Conservation (phyloP, 2,888 invertebrate genomes). For the Temnothorax unifasciatus region DNA sequence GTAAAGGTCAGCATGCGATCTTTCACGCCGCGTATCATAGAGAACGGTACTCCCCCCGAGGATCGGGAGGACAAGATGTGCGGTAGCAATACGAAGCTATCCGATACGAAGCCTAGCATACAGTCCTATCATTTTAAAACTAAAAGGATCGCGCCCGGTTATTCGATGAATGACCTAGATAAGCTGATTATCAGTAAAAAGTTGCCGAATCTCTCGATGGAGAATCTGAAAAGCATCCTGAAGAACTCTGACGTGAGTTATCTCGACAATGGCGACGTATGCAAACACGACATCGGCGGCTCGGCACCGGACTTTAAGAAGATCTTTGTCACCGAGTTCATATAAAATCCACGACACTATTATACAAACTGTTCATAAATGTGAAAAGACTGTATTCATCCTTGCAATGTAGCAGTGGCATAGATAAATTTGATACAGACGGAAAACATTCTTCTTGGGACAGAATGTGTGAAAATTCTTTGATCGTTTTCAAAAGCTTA, state of each 20-base stretch:
- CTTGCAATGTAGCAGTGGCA: conserved; percentile 4
- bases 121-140: conserved; percentile 82
- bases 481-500: neutral
- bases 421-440: neutral
- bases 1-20: conserved; percentile 83
- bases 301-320: conserved; percentile 88
- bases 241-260: conserved; percentile 84
- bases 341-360: conserved; percentile 74
- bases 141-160: conserved; percentile 80
- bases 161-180: conserved; percentile 86
- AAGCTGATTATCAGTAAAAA: conserved; percentile 74
- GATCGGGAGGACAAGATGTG: conserved; percentile 57
- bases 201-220: conserved; percentile 82
- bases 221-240: conserved; percentile 84
- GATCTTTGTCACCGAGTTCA: conserved; percentile 87
- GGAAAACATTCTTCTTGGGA: neutral
- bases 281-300: conserved; percentile 85
- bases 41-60: conserved; percentile 65
- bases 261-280: conserved; percentile 85
- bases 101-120: conserved; percentile 79
- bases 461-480: neutral
- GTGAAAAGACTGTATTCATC: conserved; percentile 24
- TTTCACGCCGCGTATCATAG: conserved; percentile 84
- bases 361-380: neutral
- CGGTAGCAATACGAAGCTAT: conserved; percentile 48